Percentiles rank a stretch among this genome's conserved stretches.
Conservation (phyloP, 2,797 vertebrate species). For the Enteromius treurensis region DNA sequence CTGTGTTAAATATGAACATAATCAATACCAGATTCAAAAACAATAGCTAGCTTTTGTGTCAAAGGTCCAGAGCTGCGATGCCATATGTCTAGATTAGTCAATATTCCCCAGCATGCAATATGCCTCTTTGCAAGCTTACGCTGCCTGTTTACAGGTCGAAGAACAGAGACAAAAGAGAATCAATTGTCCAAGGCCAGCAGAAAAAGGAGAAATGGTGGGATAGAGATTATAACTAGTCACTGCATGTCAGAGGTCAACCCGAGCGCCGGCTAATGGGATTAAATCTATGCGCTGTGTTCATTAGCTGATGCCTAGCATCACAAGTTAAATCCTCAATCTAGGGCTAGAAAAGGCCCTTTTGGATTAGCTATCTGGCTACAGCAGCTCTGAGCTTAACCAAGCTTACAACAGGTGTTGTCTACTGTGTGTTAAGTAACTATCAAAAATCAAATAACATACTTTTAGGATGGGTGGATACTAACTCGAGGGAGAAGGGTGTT, state of each 20-base stretch:
- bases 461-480: constrained; percentile 26
- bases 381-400: constrained; percentile 32
- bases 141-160: constrained; percentile 57
- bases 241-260: constrained; percentile 68
- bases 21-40: constrained; percentile 51
- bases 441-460: constrained; percentile 33
- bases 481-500: constrained; percentile 30
- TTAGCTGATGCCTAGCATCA: constrained; percentile 52
- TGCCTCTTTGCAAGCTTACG: constrained; percentile 56
- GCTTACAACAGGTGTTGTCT: constrained; percentile 55
- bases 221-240: constrained; percentile 59
- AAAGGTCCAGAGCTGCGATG: constrained; percentile 35
- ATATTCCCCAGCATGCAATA: constrained; percentile 46
- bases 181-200: constrained; percentile 38
- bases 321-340: constrained; percentile 56
- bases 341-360: constrained; percentile 27
- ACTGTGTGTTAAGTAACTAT: constrained; percentile 26
- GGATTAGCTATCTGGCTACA: constrained; percentile 46
- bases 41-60: constrained; percentile 36
- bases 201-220: constrained; percentile 61
- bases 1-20: constrained; percentile 42
- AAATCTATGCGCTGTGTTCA: constrained; percentile 62
- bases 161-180: constrained; percentile 64
- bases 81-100: constrained; percentile 63
- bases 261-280: constrained; percentile 68